These are phyloP conservation scores for Ditula angustiorana DNA, from an alignment of 2,888 invertebrate species.

Conservation along the genomic window DNA sequence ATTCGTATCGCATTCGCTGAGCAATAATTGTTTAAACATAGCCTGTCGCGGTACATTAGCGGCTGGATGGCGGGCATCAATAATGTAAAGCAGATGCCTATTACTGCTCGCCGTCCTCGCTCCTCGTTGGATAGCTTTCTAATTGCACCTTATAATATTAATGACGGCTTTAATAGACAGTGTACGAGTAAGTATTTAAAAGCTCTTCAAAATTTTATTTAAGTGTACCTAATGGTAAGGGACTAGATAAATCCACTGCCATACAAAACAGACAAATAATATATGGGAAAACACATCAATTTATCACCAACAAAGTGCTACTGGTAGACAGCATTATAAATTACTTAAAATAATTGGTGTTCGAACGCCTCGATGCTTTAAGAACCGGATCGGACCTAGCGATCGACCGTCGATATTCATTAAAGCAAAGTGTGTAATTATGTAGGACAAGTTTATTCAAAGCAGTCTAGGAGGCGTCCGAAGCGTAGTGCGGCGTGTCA, in stretches of 20 bases:
- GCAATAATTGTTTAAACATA: slow-evolving; percentile 83
- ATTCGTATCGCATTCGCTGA: slow-evolving; percentile 78
- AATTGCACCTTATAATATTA: slow-evolving; percentile 54
- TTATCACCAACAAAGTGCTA: slow-evolving; percentile 39
- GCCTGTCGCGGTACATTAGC: slow-evolving; percentile 72
- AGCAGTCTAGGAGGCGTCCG: slow-evolving; percentile 64
- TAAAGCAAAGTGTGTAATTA: slow-evolving; percentile 83
- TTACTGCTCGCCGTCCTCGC: slow-evolving; percentile 53
- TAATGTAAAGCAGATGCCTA: slow-evolving; percentile 62
- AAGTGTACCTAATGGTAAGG: slow-evolving; percentile 9
- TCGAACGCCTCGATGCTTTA: slow-evolving; percentile 66
- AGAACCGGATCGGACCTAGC: slow-evolving; percentile 56
- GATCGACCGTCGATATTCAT: slow-evolving; percentile 70
- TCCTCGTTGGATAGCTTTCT: slow-evolving; percentile 55
- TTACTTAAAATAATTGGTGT: slow-evolving; percentile 69
- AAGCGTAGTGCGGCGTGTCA: slow-evolving; percentile 69
- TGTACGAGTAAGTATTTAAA: neutral
- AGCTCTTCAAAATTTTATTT: slow-evolving; percentile 17
- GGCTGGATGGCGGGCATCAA: slow-evolving; percentile 62
- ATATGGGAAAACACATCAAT: slow-evolving; percentile 26
- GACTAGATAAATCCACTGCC: slow-evolving; percentile 8
- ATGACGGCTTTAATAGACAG: slow-evolving; percentile 16
- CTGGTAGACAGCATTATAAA: slow-evolving; percentile 43
- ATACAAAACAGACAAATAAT: slow-evolving; percentile 24
- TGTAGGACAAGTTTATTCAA: slow-evolving; percentile 74